Percentiles rank a stretch among this genome's conserved stretches.
Evolutionary conservation across 2,888 invertebrate genomes (phyloP).

Genomic region (Sphinx pinastri): DNA sequence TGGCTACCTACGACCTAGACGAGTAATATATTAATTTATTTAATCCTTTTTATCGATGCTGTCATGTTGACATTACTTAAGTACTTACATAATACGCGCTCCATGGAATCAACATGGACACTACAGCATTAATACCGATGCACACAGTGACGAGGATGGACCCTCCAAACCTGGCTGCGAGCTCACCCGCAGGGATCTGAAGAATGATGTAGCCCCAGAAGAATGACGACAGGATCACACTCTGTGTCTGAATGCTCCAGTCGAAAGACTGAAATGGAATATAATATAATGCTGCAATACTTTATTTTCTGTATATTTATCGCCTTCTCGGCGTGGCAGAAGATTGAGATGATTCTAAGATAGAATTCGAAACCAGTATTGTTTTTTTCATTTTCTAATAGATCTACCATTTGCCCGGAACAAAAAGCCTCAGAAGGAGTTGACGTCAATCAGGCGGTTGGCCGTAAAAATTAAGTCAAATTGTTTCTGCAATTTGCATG

Average conservation of each 20-base stretch:
- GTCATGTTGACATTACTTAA: background rate
- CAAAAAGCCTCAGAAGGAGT: background rate
- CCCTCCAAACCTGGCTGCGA: slow-evolving; percentile 87
- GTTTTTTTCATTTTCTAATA: background rate
- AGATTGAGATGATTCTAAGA: background rate
- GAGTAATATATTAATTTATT: too few relatives aligned
- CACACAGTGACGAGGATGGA: slow-evolving; percentile 78
- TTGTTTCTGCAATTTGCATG: too few relatives aligned
- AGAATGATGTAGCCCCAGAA: slow-evolving; percentile 86
- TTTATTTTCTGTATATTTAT: too few relatives aligned
- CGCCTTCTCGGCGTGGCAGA: too few relatives aligned
- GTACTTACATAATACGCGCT: slow-evolving; percentile 49
- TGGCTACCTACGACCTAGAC: too few relatives aligned
- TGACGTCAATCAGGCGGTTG: background rate
- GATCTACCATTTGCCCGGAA: background rate
- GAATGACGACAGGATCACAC: slow-evolving; percentile 77
- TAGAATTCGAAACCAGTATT: background rate
- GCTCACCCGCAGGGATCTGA: slow-evolving; percentile 86
- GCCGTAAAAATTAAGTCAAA: too few relatives aligned
- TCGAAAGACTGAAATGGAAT: slow-evolving; percentile 51
- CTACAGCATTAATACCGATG: slow-evolving; percentile 59
- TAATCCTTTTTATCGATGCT: too few relatives aligned
- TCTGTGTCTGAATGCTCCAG: slow-evolving; percentile 78
- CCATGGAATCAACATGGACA: slow-evolving; percentile 45
- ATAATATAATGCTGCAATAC: background rate